Percentiles rank a stretch among this genome's conserved stretches.
phyloP scores from a whole-genome alignment of 2,797 vertebrate species.

The Rhinogobio ventralis region DNA sequence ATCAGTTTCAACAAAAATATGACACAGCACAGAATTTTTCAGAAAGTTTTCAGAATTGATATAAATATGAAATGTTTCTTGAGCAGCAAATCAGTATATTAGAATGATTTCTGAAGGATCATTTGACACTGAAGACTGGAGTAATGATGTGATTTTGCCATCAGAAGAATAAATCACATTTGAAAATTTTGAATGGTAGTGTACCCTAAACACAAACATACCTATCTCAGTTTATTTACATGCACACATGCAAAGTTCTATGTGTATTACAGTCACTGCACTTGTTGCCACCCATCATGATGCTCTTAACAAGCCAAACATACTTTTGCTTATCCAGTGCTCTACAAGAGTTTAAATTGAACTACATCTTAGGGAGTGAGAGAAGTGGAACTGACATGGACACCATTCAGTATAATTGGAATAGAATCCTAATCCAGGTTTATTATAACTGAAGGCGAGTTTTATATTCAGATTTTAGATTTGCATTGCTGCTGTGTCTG shows the following conservation, averaged over 20 bases:
- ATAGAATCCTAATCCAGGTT: background rate
- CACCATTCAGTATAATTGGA: background rate
- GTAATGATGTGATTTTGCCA: too few relatives aligned
- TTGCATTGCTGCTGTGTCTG: constrained; percentile 37
- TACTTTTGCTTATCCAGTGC: background rate
- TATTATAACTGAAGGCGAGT: background rate
- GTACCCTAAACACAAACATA: too few relatives aligned
- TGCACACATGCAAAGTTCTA: background rate
- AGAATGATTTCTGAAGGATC: too few relatives aligned
- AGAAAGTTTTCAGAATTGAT: too few relatives aligned
- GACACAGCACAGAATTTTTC: too few relatives aligned
- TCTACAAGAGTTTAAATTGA: background rate
- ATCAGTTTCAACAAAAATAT: too few relatives aligned
- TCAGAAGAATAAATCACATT: too few relatives aligned
- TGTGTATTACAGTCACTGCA: background rate
- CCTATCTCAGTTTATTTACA: too few relatives aligned
- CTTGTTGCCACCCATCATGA: background rate
- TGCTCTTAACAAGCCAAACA: background rate
- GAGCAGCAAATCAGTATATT: too few relatives aligned
- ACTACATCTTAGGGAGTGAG: background rate
- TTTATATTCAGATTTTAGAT: background rate
- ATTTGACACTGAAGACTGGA: too few relatives aligned
- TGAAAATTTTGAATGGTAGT: too few relatives aligned
- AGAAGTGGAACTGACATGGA: background rate
- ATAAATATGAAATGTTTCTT: too few relatives aligned